A percentile compares a stretch with the other conserved stretches of the same genome.
phyloP scores from a whole-genome alignment of 2,888 invertebrate species.

The Protodeltote pygarga region DNA sequence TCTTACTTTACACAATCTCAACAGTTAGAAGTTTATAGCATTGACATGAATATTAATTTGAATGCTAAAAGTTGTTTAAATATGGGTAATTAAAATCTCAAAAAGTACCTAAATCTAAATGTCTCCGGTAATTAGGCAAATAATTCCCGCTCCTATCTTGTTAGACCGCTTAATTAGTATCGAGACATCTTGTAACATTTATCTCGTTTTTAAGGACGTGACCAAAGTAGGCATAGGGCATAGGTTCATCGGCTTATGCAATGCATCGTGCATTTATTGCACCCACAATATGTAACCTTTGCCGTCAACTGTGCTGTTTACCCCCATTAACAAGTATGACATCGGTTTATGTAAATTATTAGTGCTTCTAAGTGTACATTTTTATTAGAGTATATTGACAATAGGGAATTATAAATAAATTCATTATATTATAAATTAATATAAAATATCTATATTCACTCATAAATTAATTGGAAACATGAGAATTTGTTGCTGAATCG shows the following conservation, averaged over 20 bases:
- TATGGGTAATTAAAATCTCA: not conserved
- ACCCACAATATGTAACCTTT: slow-evolving; percentile 78
- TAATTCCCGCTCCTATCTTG: slow-evolving; percentile 4
- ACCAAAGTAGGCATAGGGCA: slow-evolving; percentile 68
- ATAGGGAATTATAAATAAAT: too few relatives aligned
- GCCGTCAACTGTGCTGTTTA: slow-evolving; percentile 62
- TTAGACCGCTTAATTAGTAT: slow-evolving; percentile 31
- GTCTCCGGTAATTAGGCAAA: slow-evolving; percentile 11
- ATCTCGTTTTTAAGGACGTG: slow-evolving; percentile 54
- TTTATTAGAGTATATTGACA: too few relatives aligned
- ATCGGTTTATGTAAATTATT: slow-evolving; percentile 51
- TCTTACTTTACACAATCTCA: too few relatives aligned
- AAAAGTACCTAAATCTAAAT: slow-evolving; percentile 6
- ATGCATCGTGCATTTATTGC: slow-evolving; percentile 73
- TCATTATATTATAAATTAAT: too few relatives aligned
- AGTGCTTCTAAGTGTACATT: not conserved
- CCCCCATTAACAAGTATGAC: slow-evolving; percentile 66
- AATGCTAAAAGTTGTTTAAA: too few relatives aligned
- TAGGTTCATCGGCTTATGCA: slow-evolving; percentile 64
- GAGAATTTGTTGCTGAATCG: too few relatives aligned
- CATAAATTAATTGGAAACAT: too few relatives aligned
- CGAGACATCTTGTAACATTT: slow-evolving; percentile 33
- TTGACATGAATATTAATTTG: too few relatives aligned
- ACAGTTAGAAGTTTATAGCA: too few relatives aligned
- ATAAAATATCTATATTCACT: too few relatives aligned